Evolutionary conservation across 1,140 invertebrate genomes (phyloP), one percentile per base, ranked within the genome.

Genomic region (Triops cancriformis): DNA sequence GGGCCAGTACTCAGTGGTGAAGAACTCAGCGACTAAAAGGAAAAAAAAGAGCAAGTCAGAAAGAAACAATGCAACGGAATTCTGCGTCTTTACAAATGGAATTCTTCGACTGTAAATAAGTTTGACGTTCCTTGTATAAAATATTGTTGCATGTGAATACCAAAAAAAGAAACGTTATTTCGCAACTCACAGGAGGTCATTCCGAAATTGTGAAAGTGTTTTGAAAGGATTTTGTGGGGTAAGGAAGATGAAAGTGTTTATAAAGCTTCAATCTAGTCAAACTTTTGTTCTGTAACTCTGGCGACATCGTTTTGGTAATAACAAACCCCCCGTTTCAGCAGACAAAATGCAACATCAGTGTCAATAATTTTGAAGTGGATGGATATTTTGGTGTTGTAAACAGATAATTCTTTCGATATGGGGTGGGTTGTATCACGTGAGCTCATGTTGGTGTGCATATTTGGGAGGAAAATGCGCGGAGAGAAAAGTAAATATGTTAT

Each of bases 61-160:
- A 37, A 37, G 31, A 37, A 37, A 7, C 31, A 37, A 37, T 37
- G 31, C 31, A 37, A 37, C 7, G 31, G 2, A 37, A 37, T 37
- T 37, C 31, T 37, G 2, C 31, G 31, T 37, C 31, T 4, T 37
- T 7, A 37, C 2, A 37, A 37, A 37, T 37, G 31, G 31, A 37
- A 37, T 7, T 37, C 31, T 37, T 37, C 18, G 51, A 1, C 10
- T 64, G 51, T 64, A 64, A 64, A 64, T 64, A 64, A 23, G 14
- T 64, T 64, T 64, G 23, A 64, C 51, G 18, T 23, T 64, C 51
- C 51, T 64, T 64, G 51, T 64, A 64, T 64, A 64, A 64, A 64
- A 64, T n/a, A n/a, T 64, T 64, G 51, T 64, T 64, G 51, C 51
- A 64, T 64, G 51, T n/a, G 23, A 14, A 5, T 18, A 18, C 18